Base-by-base conservation (phyloP, 2,888 invertebrate genomes). In the Lycocerus yunnanus region DNA sequence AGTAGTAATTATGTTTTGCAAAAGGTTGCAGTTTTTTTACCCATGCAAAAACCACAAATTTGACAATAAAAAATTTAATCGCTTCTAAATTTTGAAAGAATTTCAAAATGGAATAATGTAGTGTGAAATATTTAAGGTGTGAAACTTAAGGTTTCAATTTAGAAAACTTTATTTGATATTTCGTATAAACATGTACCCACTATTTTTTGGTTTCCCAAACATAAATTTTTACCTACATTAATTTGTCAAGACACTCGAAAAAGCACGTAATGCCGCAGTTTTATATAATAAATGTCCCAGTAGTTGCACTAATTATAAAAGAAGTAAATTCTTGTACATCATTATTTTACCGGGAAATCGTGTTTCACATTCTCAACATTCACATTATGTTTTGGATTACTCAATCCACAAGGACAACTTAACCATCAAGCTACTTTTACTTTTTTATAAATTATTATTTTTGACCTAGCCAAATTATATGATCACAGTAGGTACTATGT, bases 381-480 rank as follows among this genome's bases (percentile, higher is more conserved):
- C 61, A 66, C 59, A 66, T 9, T 70, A 70, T 15, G 21, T 63
- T 63, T 15, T 27, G 58, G 61, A 21, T 73, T 69, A 61, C 69
- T 69, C 66, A 67, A 70, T 69, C 70, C 20, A 65, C 72, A 73
- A 73, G 73, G 73, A 73, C 69, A 66, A 24, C 58, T 21, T 20
- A 68, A 58, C 58, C 58, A 59, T 66, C 24, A 66, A 21, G 20
- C 14, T 66, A 58, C 71, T 71, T 66, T 71, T 66, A 71, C 71
- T 71, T 71, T 71, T 69, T 69, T 43, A 24, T 69, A 58, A 27
- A 63, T 15, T 63, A 65, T 43, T 63, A 63, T 18, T 63, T 63
- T 20, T 70, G 58, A 65, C 70, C 58, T 63, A 65, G 65, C 15
- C 15, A 20, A 18, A 63, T 63, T 63, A 60, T 60, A 63, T 63